A percentile compares a stretch with the other conserved stretches of the same genome.
Conservation (phyloP, 2,888 invertebrate species). For the Chymomyza amoena region DNA sequence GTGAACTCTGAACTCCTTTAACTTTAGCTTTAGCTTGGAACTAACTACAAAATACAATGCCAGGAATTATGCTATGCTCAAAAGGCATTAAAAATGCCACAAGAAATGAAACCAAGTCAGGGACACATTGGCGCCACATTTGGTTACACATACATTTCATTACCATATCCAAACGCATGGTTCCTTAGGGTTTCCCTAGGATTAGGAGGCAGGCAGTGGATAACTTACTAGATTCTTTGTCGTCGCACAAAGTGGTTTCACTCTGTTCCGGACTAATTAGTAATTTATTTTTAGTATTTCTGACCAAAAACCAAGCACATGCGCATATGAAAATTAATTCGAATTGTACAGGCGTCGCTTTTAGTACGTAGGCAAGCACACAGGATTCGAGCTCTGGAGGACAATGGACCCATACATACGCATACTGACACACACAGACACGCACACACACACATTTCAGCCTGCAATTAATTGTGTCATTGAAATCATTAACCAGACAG, state of each 20-base stretch:
- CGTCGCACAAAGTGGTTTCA: background rate
- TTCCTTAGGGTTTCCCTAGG: background rate
- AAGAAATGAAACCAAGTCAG: background rate
- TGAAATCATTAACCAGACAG: constrained; percentile 72
- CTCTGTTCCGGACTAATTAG: constrained; percentile 36
- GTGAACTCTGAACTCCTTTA: constrained; percentile 26
- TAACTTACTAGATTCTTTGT: background rate
- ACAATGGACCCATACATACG: background rate
- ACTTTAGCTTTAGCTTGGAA: constrained; percentile 24
- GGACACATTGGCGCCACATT: constrained; percentile 38
- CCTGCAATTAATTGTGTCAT: constrained; percentile 71
- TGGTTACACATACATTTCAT: constrained; percentile 1
- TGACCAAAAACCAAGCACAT: constrained; percentile 36
- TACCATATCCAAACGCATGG: background rate
- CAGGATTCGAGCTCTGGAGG: background rate
- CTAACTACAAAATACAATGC: background rate
- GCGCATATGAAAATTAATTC: constrained; percentile 54
- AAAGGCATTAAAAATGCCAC: background rate
- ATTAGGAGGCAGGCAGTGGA: background rate
- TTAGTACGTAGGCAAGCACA: background rate
- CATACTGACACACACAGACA: constrained; percentile 6
- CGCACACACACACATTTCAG: constrained; percentile 34
- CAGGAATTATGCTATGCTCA: background rate
- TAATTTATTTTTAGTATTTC: constrained; percentile 59
- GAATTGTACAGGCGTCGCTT: constrained; percentile 20